Evolutionary conservation across 2,113 vertebrate species (phyloP).

Genomic region (Ardeotis arabs): DNA sequence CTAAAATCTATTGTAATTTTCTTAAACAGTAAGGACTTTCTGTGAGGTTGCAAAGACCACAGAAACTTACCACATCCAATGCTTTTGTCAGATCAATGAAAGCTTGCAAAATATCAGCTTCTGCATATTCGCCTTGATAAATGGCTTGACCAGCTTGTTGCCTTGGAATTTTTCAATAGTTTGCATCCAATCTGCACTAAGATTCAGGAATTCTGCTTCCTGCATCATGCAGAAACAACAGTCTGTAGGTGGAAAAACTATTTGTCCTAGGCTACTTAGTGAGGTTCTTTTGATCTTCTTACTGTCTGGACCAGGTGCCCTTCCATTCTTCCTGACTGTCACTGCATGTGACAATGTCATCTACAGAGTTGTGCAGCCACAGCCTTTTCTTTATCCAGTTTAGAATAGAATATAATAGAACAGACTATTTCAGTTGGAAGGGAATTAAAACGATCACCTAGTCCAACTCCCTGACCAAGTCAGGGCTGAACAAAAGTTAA

Average conservation of each 20-base stretch:
- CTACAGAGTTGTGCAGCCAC: fast-evolving
- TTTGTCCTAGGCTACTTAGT: background rate
- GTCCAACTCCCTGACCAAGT: background rate
- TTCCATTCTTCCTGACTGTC: background rate
- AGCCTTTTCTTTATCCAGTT: background rate
- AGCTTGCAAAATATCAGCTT: background rate
- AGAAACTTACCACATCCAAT: background rate
- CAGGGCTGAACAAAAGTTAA: background rate
- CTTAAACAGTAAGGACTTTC: background rate
- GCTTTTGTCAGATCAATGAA: background rate
- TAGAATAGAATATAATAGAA: background rate
- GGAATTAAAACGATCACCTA: background rate
- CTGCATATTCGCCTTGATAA: background rate
- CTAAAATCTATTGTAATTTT: background rate
- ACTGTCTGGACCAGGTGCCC: background rate
- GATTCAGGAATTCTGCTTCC: background rate
- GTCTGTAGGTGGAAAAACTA: background rate
- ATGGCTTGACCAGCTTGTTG: background rate
- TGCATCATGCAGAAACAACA: background rate
- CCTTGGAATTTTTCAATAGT: background rate
- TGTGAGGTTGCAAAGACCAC: background rate
- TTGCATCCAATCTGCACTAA: background rate
- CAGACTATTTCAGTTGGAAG: background rate
- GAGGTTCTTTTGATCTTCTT: background rate
- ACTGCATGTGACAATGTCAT: background rate